Conservation (phyloP, 2,113 vertebrate species). For the Reinhardtius hippoglossoides region DNA sequence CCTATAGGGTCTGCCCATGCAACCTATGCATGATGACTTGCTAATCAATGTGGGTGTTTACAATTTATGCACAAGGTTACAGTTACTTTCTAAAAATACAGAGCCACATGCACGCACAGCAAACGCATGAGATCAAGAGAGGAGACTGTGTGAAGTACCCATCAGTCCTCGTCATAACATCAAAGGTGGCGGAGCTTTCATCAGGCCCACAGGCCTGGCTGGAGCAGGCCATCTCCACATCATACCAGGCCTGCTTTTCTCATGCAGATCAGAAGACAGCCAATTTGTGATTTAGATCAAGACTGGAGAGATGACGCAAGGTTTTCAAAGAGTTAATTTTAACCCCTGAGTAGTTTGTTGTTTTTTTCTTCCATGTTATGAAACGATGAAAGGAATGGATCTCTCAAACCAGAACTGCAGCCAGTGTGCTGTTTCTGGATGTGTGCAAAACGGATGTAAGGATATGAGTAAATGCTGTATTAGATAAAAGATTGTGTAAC, state of each 20-base stretch:
- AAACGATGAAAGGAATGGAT: constrained; percentile 64
- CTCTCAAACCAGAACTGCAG: background rate
- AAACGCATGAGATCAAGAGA: constrained; percentile 55
- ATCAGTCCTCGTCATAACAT: constrained; percentile 75
- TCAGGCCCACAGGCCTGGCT: constrained; percentile 54
- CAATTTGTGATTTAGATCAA: constrained; percentile 78
- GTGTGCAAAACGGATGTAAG: no score
- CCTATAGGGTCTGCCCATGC: background rate
- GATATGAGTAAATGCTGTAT: no score
- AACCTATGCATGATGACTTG: constrained; percentile 1
- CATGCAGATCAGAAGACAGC: constrained; percentile 72
- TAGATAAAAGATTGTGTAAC: no score
- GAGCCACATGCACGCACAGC: constrained; percentile 13
- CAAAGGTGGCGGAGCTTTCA: constrained; percentile 75
- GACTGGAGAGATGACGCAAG: constrained; percentile 45
- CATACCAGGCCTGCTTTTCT: constrained; percentile 64
- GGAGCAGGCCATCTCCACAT: constrained; percentile 62
- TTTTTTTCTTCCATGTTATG: constrained; percentile 27
- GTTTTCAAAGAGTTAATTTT: constrained; percentile 73
- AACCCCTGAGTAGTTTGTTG: constrained; percentile 46
- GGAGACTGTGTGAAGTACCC: constrained; percentile 57
- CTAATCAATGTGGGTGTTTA: background rate
- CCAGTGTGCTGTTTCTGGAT: no score
- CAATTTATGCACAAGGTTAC: constrained; percentile 35
- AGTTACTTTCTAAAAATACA: constrained; percentile 56